Evolutionary conservation across 1,140 invertebrate species (phyloP), one percentile per base, ranked within the genome.

Genomic region (Sarcophaga bullata): DNA sequence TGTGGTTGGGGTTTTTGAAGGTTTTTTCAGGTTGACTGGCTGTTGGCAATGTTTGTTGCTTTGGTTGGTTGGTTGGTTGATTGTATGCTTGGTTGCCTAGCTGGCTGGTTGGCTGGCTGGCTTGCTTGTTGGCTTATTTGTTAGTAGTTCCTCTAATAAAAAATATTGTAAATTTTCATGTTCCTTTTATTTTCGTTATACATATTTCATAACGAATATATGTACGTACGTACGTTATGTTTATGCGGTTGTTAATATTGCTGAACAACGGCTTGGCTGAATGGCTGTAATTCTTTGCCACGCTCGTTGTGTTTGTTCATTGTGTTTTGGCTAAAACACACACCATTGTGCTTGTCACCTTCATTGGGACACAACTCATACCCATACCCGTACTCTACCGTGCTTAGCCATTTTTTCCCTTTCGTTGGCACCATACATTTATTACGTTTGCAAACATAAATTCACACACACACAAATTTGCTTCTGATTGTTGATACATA

Each of bases 301-400:
- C 25, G 25, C n/a, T 37, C 25, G 25, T n/a, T n/a, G n/a, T 37
- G 25, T 37, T 37, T 37, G 1, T 37, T 37, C 25, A 37, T 68
- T 68, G 62, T 68, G 62, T 68, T 68, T 68, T 58, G 54, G 54
- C n/a, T 68, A 68, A 68, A 9, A 68, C 62, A 52, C 50, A 52
- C 50, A 68, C 62, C 62, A 68, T 68, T 68, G 62, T 68, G 62
- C 62, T 68, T 68, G 62, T 68, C 62, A 68, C 62, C 62, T 68
- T 68, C 62, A 19, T 68, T 19, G 17, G 62, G 62, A 19, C 62
- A 19, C 62, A 19, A 4, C 19, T 25, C 62, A 8, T 68, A n/a
- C 62, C 1, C 10, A 10, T n/a, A n/a, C n/a, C n/a, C n/a, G n/a
- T n/a, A n/a, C 62, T 19, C 8, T 6, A 4, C 4, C 17, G n/a